Conservation (phyloP, 2,797 vertebrate species). For the Hydrophis major region DNA sequence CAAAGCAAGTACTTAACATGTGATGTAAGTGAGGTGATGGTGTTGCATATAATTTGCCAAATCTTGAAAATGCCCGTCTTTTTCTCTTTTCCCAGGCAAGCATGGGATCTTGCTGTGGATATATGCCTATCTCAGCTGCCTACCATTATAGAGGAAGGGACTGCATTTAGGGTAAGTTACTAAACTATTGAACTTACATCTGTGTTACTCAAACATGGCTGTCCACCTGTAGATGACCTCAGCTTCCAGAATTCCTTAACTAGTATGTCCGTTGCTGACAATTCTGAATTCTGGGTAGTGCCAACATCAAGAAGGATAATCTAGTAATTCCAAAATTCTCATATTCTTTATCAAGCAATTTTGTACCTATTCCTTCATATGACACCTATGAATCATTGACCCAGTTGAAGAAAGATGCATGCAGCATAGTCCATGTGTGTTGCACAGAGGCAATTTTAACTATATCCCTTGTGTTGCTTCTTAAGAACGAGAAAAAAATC, state of each 20-base stretch:
- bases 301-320: neutral
- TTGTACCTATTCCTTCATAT: neutral
- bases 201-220: neutral
- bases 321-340: neutral
- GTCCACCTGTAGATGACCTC: neutral
- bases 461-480: neutral
- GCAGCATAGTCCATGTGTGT: neutral
- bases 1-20: neutral
- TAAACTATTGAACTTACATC: neutral
- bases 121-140: slow-evolving; percentile 97
- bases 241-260: neutral
- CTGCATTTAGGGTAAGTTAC: slow-evolving; percentile 89
- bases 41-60: accelerated
- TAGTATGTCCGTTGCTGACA: neutral
- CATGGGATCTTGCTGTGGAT: slow-evolving; percentile 97
- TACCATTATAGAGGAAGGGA: slow-evolving; percentile 97
- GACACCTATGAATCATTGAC: neutral
- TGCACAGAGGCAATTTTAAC: neutral
- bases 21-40: accelerated
- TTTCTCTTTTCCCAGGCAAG: slow-evolving; percentile 80
- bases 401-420: neutral
- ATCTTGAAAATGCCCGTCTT: accelerated
- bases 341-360: neutral
- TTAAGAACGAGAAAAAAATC: neutral
- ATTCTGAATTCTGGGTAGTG: neutral